phyloP scores from a whole-genome alignment of 2,797 vertebrate genomes.

The Myotis vivesi region DNA sequence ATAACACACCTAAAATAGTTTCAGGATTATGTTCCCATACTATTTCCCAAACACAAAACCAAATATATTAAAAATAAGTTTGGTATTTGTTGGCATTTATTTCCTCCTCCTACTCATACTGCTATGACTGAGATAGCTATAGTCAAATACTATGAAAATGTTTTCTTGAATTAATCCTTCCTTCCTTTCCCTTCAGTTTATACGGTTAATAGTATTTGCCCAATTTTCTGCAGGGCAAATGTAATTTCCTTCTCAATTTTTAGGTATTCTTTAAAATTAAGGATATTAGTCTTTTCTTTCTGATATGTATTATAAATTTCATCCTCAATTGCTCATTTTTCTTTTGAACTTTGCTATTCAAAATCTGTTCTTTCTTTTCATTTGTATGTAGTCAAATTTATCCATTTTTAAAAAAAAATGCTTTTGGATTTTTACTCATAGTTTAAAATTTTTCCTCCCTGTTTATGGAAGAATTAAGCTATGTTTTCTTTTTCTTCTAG shows the following conservation, averaged over 20 bases:
- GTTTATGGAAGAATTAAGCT: background rate
- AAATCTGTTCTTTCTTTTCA: background rate
- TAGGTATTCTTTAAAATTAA: background rate
- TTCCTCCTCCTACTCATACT: background rate
- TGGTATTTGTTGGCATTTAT: background rate
- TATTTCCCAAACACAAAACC: background rate
- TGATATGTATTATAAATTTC: background rate
- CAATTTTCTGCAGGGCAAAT: background rate
- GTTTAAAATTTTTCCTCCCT: background rate
- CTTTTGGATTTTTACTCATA: background rate
- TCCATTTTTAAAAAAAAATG: background rate
- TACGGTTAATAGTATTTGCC: background rate
- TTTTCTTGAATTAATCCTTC: background rate
- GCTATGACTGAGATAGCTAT: background rate
- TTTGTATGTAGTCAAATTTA: background rate
- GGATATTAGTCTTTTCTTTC: background rate
- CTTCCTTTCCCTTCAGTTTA: background rate
- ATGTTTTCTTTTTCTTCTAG: background rate
- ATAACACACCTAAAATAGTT: background rate
- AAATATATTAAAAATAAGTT: background rate
- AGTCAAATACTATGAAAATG: background rate
- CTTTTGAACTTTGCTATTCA: background rate
- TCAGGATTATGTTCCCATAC: background rate
- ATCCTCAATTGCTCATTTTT: background rate
- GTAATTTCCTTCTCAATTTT: background rate